Evolutionary conservation across 2,888 invertebrate genomes (phyloP), one percentile per base, ranked within the genome.

Genomic region (Sarcophaga variegata): DNA sequence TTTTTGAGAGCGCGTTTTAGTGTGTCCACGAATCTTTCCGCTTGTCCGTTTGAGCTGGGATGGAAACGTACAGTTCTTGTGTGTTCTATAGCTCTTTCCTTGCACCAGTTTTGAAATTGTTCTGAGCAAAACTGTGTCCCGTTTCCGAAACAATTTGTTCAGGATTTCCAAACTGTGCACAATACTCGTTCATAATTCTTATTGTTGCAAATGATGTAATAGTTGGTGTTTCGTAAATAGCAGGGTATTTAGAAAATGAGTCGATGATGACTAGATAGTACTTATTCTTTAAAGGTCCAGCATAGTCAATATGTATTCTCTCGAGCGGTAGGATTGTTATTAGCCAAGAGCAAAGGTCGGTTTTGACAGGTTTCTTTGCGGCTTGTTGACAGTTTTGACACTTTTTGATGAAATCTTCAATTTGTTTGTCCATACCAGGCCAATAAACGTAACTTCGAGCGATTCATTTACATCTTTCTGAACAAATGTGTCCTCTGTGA

Each of bases 391-490:
- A 25, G 25, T 25, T 25, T 25, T 25, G 25, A 25, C 25, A 25
- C 25, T 25, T 25, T 25, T 25, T 25, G 25, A 25, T 25, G 25
- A 25, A 25, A 3, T 25, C 25, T 25, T 76, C 76, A 54, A 63
- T 90, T 27, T 90, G 89, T 3, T 82, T 66, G 75, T 91, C 89
- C 20, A 91, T 85, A 4, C 78, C 85, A 3, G 91, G 90, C 90
- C 90, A 91, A 86, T 89, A 91, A 54, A 91, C 90, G 83, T 85
- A 82, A 22, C 82, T 67, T 67, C 90, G 88, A 8, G 83, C 82
- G 4, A 87, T 17, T 2, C 76, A 64, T 25, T 72, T 72, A 27
- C 67, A 66, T 25, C 67, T 6, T 69, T 77, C 25, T 37, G 37
- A 37, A 37, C 2, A 37, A 37, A 37, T 37, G 37, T 81, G 72